phyloP scores from a whole-genome alignment of 2,888 invertebrate species.

The Zeuzera pyrina region DNA sequence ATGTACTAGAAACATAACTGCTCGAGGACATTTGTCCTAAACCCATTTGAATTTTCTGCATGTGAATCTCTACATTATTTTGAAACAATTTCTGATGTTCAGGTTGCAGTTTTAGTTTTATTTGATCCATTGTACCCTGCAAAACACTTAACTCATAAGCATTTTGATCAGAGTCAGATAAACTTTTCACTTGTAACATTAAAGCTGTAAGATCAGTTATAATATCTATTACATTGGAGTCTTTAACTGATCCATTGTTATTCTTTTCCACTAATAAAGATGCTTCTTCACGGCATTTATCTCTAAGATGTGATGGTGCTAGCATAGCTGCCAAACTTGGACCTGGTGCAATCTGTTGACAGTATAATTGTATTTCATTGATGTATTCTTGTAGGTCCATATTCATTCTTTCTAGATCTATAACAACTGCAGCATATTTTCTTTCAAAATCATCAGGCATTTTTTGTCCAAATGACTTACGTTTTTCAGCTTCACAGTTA shows the following conservation, averaged over 20 bases:
- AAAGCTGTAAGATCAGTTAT: slow-evolving; percentile 92
- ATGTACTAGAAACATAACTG: slow-evolving; percentile 16
- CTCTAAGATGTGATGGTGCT: slow-evolving; percentile 89
- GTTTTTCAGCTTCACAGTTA: slow-evolving; percentile 93
- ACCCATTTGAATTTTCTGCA: slow-evolving; percentile 90
- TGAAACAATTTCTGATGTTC: slow-evolving; percentile 86
- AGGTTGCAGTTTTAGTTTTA: slow-evolving; percentile 84
- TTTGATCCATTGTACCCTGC: slow-evolving; percentile 92
- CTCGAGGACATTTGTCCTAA: slow-evolving; percentile 58
- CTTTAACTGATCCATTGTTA: slow-evolving; percentile 74
- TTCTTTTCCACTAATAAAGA: slow-evolving; percentile 84
- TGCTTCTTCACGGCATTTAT: slow-evolving; percentile 90
- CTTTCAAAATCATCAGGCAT: slow-evolving; percentile 91
- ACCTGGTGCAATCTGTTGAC: slow-evolving; percentile 90
- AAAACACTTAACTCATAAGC: slow-evolving; percentile 92
- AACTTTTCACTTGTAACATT: slow-evolving; percentile 88
- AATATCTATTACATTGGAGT: slow-evolving; percentile 79
- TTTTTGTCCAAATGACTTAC: slow-evolving; percentile 83
- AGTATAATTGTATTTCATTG: slow-evolving; percentile 86
- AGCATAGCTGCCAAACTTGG: slow-evolving; percentile 89
- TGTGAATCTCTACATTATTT: slow-evolving; percentile 91
- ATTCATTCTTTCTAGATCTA: slow-evolving; percentile 94
- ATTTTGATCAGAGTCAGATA: slow-evolving; percentile 85
- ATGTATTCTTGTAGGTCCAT: slow-evolving; percentile 88
- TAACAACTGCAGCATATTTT: slow-evolving; percentile 88